These are phyloP conservation scores for Ctenomys sociabilis DNA, from an alignment of 2,113 vertebrate genomes.

Conservation along the genomic window DNA sequence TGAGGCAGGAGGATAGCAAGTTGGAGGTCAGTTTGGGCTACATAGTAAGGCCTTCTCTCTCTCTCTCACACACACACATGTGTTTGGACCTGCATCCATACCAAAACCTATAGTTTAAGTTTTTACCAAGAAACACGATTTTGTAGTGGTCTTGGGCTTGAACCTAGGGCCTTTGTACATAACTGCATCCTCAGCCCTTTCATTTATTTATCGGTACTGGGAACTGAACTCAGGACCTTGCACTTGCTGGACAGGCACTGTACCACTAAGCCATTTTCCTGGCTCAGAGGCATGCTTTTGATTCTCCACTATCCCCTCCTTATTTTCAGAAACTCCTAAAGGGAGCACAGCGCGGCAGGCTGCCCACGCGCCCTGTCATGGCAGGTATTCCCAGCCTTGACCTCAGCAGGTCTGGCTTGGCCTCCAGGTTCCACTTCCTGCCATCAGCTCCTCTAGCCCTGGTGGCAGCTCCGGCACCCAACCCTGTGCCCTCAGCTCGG, in stretches of 20 bases:
- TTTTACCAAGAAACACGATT: not conserved
- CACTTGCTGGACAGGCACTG: too few relatives aligned
- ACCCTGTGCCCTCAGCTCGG: not conserved
- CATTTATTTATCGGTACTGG: too few relatives aligned
- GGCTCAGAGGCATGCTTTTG: not conserved
- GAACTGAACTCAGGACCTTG: too few relatives aligned
- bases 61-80: not conserved
- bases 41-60: not conserved
- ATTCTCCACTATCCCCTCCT: not conserved
- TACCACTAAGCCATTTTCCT: too few relatives aligned
- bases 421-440: not conserved
- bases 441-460: not conserved
- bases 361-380: not conserved
- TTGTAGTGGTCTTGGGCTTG: not conserved
- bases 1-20: not conserved
- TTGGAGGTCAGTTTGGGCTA: not conserved
- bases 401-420: not conserved
- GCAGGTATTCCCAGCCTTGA: not conserved
- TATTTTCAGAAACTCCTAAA: constrained; percentile 13
- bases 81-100: not conserved
- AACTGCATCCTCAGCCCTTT: too few relatives aligned
- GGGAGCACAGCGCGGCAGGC: not conserved
- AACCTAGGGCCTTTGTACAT: too few relatives aligned
- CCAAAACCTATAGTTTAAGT: not conserved
- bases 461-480: not conserved